Percentiles rank a stretch among this genome's conserved stretches.
These are phyloP conservation scores for Lagopus muta DNA, from an alignment of 2,113 vertebrate species.

Conservation along the genomic window DNA sequence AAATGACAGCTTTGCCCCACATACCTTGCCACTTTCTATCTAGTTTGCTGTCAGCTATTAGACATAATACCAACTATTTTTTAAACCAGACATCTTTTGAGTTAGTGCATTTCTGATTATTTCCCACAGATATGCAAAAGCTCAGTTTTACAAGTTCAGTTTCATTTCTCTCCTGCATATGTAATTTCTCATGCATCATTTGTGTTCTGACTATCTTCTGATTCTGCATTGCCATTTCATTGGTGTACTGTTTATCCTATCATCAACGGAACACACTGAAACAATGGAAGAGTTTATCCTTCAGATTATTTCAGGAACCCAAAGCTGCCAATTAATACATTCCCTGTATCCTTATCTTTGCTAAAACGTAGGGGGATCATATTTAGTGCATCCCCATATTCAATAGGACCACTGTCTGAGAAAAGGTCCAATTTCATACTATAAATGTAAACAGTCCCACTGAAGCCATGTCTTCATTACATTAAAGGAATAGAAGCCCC, in stretches of 20 bases:
- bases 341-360: slow-evolving; percentile 24
- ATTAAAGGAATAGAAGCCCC: background rate
- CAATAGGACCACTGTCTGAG: background rate
- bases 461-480: background rate
- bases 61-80: background rate
- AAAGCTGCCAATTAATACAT: background rate
- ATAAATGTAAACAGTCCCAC: background rate
- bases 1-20: background rate
- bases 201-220: background rate
- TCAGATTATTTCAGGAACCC: slow-evolving; percentile 30
- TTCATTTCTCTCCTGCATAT: background rate
- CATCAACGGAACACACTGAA: background rate
- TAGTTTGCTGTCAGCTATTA: slow-evolving; percentile 7
- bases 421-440: background rate
- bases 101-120: background rate
- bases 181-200: background rate
- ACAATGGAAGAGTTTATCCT: slow-evolving; percentile 28
- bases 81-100: background rate
- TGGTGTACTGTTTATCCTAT: background rate
- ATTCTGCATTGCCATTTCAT: slow-evolving; percentile 15
- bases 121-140: background rate
- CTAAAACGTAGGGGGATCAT: slow-evolving; percentile 1
- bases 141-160: background rate
- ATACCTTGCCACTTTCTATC: background rate
- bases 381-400: background rate